Base-by-base conservation (phyloP, 2,113 vertebrate genomes). In the Misgurnus anguillicaudatus region DNA sequence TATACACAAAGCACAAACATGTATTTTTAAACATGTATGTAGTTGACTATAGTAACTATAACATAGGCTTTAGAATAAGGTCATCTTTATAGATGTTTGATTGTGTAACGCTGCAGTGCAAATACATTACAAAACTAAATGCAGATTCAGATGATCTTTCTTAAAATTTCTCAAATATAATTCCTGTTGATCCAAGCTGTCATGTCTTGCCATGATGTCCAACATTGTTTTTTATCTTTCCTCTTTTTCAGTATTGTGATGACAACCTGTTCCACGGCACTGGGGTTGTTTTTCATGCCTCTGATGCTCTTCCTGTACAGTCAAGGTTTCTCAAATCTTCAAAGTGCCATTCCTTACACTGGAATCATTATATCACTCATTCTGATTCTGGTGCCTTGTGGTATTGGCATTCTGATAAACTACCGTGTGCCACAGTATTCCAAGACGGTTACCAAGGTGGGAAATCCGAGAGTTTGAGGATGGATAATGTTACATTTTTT, bases 241-340 rank as follows among this genome's bases (percentile, higher is more conserved):
- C 24, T 67, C 6, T 63, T 16, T n/a, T 17, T 36, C 88, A 97
- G 95, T 80, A 90, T 95, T 2, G 86, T 94, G 86, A 95, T 95
- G 94, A 96, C 95, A 0, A 81, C 90, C 10, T 95, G 90, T 76
- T 97, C 94, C 51, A 93, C 89, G 0, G 42, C 93, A 75, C 80
- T 90, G 86, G 93, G 93, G 38, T 85, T 93, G 83, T 95, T 90
- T 75, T 89, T 96, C 91, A 94, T 94, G 94, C 94, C 95, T 10
- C 91, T 97, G 63, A 91, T 95, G 60, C 87, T 97, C 42, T 92
- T 87, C 78, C 0, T 96, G 69, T 96, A 95, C 87, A 91, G 82
- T 3, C 87, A 87, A 84, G 94, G 92, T 45, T 88, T 95, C 7
- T 6, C 88, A 0, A 63, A 87, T 55, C 80, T 94, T 81, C 86